A percentile compares a stretch with the other conserved stretches of the same genome.
Evolutionary conservation across 1,140 invertebrate species (phyloP).

Genomic region (Nautilus pompilius): DNA sequence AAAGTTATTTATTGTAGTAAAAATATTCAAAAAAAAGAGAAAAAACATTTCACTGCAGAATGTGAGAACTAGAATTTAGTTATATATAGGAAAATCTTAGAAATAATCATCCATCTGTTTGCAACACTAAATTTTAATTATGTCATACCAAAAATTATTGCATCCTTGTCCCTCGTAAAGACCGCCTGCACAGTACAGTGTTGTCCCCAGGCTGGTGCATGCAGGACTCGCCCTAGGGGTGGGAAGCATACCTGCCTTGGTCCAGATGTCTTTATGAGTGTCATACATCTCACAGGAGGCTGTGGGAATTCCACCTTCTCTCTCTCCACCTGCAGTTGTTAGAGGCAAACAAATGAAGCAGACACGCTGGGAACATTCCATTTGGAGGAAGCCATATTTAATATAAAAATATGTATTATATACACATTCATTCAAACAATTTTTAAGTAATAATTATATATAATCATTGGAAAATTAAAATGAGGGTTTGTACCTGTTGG

Average conservation of each 20-base stretch:
- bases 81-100: background rate
- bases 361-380: too few species aligned
- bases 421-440: too few species aligned
- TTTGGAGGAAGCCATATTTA: too few species aligned
- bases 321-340: conserved; percentile 34
- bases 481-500: too few species aligned
- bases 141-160: conserved; percentile 34
- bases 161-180: conserved; percentile 21
- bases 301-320: conserved; percentile 19
- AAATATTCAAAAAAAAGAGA: background rate
- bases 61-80: background rate
- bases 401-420: too few species aligned
- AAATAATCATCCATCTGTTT: too few species aligned
- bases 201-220: conserved; percentile 13
- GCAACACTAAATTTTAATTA: background rate
- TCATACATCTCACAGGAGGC: conserved; percentile 29
- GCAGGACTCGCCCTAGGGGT: conserved; percentile 22
- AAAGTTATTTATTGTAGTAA: too few species aligned
- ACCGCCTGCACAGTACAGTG: conserved; percentile 32
- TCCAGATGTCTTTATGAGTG: conserved; percentile 23
- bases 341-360: too few species aligned
- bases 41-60: background rate
- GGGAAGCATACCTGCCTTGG: conserved; percentile 17
- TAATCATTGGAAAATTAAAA: too few species aligned
- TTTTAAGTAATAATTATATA: too few species aligned